These are phyloP conservation scores for Lasioglossum marginatum DNA, from an alignment of 2,888 invertebrate species.

Conservation along the genomic window DNA sequence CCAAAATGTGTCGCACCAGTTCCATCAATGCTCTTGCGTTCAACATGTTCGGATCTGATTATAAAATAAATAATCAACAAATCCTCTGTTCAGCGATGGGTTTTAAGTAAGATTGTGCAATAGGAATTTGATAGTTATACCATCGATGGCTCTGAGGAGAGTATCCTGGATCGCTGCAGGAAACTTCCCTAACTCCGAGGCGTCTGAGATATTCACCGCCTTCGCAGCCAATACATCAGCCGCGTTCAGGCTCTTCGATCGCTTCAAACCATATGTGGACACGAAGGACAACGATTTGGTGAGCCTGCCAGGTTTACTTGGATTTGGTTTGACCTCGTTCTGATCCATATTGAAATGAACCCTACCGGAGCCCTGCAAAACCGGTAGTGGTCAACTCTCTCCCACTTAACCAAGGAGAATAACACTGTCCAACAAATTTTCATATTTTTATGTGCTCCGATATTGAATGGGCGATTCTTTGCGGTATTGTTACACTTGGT, in stretches of 20 bases:
- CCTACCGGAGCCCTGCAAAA: slow-evolving; percentile 74
- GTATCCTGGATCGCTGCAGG: slow-evolving; percentile 90
- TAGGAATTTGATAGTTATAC: slow-evolving; percentile 77
- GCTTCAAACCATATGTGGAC: slow-evolving; percentile 87
- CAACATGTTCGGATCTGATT: slow-evolving; percentile 91
- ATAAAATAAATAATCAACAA: slow-evolving; percentile 46
- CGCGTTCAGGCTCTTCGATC: slow-evolving; percentile 93
- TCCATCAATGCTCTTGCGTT: slow-evolving; percentile 92
- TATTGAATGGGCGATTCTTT: neutral
- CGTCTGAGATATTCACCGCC: slow-evolving; percentile 86
- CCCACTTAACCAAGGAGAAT: neutral
- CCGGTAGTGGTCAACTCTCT: neutral
- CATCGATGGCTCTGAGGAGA: slow-evolving; percentile 91
- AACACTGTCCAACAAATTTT: neutral
- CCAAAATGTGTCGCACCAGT: slow-evolving; percentile 92
- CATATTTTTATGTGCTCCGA: neutral
- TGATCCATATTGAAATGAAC: slow-evolving; percentile 80
- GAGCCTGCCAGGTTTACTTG: slow-evolving; percentile 79
- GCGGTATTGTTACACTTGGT: neutral
- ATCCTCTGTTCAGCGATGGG: neutral
- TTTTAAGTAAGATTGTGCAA: neutral
- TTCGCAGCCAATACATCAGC: slow-evolving; percentile 89
- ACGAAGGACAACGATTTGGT: slow-evolving; percentile 82
- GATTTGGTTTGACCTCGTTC: slow-evolving; percentile 62
- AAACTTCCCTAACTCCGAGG: slow-evolving; percentile 91